Base-by-base conservation (phyloP, 2,888 invertebrate species). In the Cheilosia soror region DNA sequence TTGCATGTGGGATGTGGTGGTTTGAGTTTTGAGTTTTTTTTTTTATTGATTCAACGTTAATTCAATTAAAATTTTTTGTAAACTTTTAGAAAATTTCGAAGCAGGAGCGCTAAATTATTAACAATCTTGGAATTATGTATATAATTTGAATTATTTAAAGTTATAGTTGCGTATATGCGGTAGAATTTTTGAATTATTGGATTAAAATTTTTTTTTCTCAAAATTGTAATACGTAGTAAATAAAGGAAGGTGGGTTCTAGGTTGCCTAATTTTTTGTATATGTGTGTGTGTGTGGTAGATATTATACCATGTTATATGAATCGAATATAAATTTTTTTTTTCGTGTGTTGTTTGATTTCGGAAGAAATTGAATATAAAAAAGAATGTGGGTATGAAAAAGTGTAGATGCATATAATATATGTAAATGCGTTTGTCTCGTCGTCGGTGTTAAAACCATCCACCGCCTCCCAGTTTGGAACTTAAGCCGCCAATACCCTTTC, bases 401-500 rank as follows among this genome's bases (percentile, higher is more conserved):
- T 66, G 31, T 53, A 47, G 11, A 29, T 25, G 58, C 47, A 51
- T 62, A 44, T 55, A 33, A 37, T 20, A 20, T 20, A 20, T 65
- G 55, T 55, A 31, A n/a, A 66, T 72, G 53, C 58, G 51, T 51
- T 7, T 40, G 25, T 72, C 40, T 13, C 33, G 25, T 55, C 3
- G n/a, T 58, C 15, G 51, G 33, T 71, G 77, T 93, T 95, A 97
- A 94, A 97, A 97, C 97, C 97, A 97, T 92, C 96, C 96, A 77
- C 96, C 96, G 88, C 96, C 96, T 87, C 97, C 97, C 88, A 97
- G 94, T 93, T 97, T 97, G 89, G 96, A 96, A 90, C 97, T 96
- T 90, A 98, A 94, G 90, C 97, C 97, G 88, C 97, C 97, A 89
- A 98, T 96, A 88, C 97, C 96, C 91, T 97, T 97, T 68, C 97